Evolutionary conservation across 2,113 vertebrate genomes (phyloP), one percentile per base, ranked within the genome.

Genomic region (Pachypanchax playfairii): DNA sequence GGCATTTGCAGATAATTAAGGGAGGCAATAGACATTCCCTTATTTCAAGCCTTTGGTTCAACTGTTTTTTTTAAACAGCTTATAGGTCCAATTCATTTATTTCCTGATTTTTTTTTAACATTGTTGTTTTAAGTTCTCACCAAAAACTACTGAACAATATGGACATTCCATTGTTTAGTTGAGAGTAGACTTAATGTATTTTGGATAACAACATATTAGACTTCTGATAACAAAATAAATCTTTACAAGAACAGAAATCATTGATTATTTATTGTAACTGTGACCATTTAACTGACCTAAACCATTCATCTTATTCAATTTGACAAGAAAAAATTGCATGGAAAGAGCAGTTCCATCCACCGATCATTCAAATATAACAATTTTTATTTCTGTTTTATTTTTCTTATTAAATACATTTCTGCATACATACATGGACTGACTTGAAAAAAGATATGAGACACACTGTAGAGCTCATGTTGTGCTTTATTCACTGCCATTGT

Each of bases 401-500:
- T 67, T 57, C 46, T 12, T 15, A 31, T 55, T 2, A n/a, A 33
- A 66, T n/a, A 47, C 17, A 44, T 70, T 52, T 6, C 72, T 41
- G 53, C 65, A 6, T 52, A 60, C 60, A 43, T 24, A 22, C 54
- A 36, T 28, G 50, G 59, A 67, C 41, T 2, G 57, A 62, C 43
- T 53, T 38, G 58, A 65, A 50, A 60, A 48, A 42, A n/a, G n/a
- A 77, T 39, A 15, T 25, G 77, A 82, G 75, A 73, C 61, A 26
- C 39, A 76, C 84, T 79, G 77, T 73, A 82, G 82, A 85, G 66
- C 39, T 76, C 46, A 3, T 65, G 69, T 74, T 79, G 55, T 76
- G 48, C 67, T 80, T 53, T 50, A 49, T 65, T 83, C 87, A 89
- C 84, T 88, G 86, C 87, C 83, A 70, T 83, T 42, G 69, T 75